Percentiles rank a stretch among this genome's conserved stretches.
Evolutionary conservation across 1,140 invertebrate genomes (phyloP).

Genomic region (Penaeus vannamei): DNA sequence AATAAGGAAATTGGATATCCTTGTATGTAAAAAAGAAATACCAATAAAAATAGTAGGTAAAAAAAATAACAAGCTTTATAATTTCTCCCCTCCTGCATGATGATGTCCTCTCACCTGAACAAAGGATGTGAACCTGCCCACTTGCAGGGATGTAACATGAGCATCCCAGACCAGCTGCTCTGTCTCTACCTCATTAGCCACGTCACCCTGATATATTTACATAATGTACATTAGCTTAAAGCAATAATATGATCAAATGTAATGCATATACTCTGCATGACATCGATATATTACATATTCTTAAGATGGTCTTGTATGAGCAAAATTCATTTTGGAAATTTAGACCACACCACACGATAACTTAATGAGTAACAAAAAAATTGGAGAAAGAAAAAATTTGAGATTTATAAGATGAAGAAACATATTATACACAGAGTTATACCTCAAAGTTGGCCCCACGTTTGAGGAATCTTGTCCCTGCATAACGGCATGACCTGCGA

Average conservation of each 20-base stretch:
- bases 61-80: neutral
- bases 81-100: slow-evolving; percentile 63
- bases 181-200: slow-evolving; percentile 99
- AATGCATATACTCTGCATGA: neutral
- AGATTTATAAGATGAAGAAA: neutral
- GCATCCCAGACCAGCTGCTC: slow-evolving; percentile 97
- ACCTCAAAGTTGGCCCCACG: slow-evolving; percentile 92
- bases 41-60: too few relatives aligned
- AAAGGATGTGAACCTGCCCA: slow-evolving; percentile 90
- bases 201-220: slow-evolving; percentile 82
- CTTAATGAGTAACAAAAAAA: too few relatives aligned
- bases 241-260: too few relatives aligned
- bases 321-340: too few relatives aligned
- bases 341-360: too few relatives aligned
- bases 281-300: neutral
- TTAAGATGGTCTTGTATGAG: too few relatives aligned
- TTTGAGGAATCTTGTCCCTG: slow-evolving; percentile 96
- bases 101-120: slow-evolving; percentile 78
- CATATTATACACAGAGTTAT: neutral
- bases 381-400: too few relatives aligned
- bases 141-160: slow-evolving; percentile 82
- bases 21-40: neutral
- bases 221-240: neutral
- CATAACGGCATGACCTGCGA: slow-evolving; percentile 89
- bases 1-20: neutral